These are phyloP conservation scores for Alouatta palliata DNA, from an alignment of 2,113 vertebrate species.

Conservation along the genomic window DNA sequence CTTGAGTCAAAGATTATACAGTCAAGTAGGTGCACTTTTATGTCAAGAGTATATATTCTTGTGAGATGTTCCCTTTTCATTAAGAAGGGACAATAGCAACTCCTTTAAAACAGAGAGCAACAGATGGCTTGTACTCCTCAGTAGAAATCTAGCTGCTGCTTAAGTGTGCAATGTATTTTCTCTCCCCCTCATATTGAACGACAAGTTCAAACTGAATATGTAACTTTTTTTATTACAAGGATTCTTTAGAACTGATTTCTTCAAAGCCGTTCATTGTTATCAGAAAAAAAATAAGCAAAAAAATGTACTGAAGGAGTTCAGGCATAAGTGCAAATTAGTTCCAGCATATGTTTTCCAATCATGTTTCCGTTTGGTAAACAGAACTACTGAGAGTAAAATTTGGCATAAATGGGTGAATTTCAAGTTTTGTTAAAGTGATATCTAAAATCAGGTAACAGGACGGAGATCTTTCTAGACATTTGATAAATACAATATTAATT, in stretches of 20 bases:
- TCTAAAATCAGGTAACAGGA: background rate
- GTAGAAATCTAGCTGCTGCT: background rate
- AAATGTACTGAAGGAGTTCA: background rate
- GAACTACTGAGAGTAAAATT: background rate
- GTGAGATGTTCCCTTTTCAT: background rate
- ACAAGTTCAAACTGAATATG: background rate
- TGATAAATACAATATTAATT: too few species aligned
- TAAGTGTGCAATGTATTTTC: background rate
- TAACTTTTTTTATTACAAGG: background rate
- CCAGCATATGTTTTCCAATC: background rate
- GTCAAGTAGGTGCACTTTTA: background rate
- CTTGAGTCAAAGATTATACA: background rate
- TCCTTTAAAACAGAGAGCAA: background rate
- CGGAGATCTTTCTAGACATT: background rate
- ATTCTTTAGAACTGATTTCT: background rate
- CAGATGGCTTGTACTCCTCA: background rate
- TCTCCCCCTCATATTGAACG: background rate
- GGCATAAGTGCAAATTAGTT: background rate
- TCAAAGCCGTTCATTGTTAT: slow-evolving; percentile 14
- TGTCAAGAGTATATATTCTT: background rate
- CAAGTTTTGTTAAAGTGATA: background rate
- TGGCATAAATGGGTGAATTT: background rate
- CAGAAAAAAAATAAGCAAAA: background rate
- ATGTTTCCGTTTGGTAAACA: background rate
- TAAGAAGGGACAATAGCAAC: background rate